These are phyloP conservation scores for Eueremaeus valkanovi DNA, from an alignment of 2,888 invertebrate genomes.

Conservation along the genomic window DNA sequence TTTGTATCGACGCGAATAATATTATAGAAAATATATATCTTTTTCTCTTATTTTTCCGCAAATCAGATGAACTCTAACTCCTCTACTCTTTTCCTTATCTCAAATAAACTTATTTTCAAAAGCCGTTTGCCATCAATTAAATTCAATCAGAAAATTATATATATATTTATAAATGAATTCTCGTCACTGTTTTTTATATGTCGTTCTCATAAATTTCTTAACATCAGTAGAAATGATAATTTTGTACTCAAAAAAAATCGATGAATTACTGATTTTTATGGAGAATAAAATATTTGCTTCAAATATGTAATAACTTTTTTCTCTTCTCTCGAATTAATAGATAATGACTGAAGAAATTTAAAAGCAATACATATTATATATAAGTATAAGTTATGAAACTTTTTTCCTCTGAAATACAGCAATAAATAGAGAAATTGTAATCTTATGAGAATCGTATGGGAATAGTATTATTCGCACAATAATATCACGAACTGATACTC, in stretches of 20 bases:
- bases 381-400: not conserved
- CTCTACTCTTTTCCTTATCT: slow-evolving; percentile 21
- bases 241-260: not conserved
- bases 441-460: not conserved
- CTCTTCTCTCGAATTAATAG: not conserved
- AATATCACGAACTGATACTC: slow-evolving; percentile 23
- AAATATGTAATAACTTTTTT: not conserved
- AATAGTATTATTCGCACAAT: not conserved
- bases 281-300: not conserved
- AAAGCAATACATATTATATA: not conserved
- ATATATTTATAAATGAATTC: slow-evolving; percentile 24
- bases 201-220: not conserved
- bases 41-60: not conserved
- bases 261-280: slow-evolving; percentile 21
- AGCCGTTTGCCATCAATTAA: slow-evolving; percentile 14
- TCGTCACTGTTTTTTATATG: not conserved
- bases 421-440: slow-evolving; percentile 8
- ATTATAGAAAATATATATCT: not conserved
- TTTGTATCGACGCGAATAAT: slow-evolving; percentile 13
- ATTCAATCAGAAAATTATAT: slow-evolving; percentile 15
- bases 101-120: slow-evolving; percentile 3
- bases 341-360: slow-evolving; percentile 7
- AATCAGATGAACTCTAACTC: slow-evolving; percentile 9
- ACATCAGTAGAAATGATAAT: slow-evolving; percentile 6
- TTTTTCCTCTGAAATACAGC: not conserved